Evolutionary conservation across 92 coral and sea anemone genomes (phyloP), one percentile per base, ranked within the genome.

Genomic region (Actinernus sp.): DNA sequence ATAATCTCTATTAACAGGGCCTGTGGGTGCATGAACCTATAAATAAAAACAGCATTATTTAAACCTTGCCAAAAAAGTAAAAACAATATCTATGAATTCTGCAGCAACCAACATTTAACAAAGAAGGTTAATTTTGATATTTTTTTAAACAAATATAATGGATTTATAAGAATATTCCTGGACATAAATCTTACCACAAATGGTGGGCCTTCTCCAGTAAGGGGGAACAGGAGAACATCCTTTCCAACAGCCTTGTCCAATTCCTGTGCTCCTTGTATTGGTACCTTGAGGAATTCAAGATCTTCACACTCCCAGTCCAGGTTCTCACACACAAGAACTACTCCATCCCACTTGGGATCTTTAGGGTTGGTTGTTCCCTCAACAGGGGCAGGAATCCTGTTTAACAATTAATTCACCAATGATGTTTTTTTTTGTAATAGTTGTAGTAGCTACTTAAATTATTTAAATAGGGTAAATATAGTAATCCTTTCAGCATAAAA

Each of bases 1-100:
- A 78, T 93, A 93, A 52, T 93, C 98, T 23, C 98, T 81, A 44
- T 93, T 93, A 19, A 93, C 98, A 38, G 98, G 98, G 13, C 98
- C 98, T 25, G 97, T 93, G 46, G 98, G 98, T 5, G 93, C 79
- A 83, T 93, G 78, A 23, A 93, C 91, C 98, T 93, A 23, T 1
- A 56, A 38, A 31, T 26, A 48, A 0, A 47, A 14, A 20, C 22
- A 20, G 27, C 27, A 3, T 11, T 8, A 4, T 49, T 19, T 14
- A 21, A 3, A 21, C 9, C 27, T 22, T 5, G n/a, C n/a, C n/a
- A n/a, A n/a, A n/a, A n/a, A n/a, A n/a, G n/a, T n/a, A n/a, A n/a
- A n/a, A n/a, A n/a, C n/a, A n/a, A n/a, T n/a, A n/a, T n/a, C n/a
- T n/a, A n/a, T n/a, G n/a, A n/a, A n/a, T n/a, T n/a, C n/a, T n/a